Conservation (phyloP, 2,113 vertebrate species). For the Callocephalon fimbriatum region DNA sequence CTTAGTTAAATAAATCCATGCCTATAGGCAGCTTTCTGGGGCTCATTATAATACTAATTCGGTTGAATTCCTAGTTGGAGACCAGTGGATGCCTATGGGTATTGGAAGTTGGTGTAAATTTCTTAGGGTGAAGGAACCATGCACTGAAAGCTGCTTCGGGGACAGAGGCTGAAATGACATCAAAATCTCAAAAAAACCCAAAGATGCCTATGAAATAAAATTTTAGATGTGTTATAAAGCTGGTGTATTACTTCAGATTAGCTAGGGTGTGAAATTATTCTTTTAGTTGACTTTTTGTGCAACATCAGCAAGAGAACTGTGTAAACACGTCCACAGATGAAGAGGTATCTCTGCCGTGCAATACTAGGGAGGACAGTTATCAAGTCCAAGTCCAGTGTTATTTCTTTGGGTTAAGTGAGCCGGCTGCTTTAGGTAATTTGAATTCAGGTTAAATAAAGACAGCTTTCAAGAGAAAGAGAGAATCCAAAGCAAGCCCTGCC, state of each 20-base stretch:
- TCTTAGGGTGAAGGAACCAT: background rate
- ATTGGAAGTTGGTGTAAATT: background rate
- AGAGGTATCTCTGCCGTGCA: background rate
- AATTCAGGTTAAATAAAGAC: slow-evolving; percentile 11
- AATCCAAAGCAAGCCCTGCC: background rate
- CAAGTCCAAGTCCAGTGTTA: background rate
- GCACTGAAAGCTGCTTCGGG: background rate
- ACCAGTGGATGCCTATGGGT: background rate
- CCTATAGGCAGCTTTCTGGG: slow-evolving; percentile 28
- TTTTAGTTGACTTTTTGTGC: background rate
- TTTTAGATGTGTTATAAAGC: background rate
- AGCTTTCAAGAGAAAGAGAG: background rate
- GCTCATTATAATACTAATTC: slow-evolving; percentile 43
- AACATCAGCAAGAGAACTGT: background rate
- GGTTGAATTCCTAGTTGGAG: slow-evolving; percentile 41
- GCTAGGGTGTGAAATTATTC: background rate
- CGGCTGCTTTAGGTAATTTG: background rate
- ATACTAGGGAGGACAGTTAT: background rate
- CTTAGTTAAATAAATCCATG: slow-evolving; percentile 44
- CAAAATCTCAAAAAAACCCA: background rate
- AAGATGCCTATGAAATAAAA: background rate
- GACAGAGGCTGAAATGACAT: background rate
- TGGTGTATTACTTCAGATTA: background rate
- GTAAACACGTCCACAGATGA: background rate
- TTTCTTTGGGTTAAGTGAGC: background rate